Evolutionary conservation across 2,888 invertebrate genomes (phyloP).

Genomic region (Melangyna quadrimaculata): DNA sequence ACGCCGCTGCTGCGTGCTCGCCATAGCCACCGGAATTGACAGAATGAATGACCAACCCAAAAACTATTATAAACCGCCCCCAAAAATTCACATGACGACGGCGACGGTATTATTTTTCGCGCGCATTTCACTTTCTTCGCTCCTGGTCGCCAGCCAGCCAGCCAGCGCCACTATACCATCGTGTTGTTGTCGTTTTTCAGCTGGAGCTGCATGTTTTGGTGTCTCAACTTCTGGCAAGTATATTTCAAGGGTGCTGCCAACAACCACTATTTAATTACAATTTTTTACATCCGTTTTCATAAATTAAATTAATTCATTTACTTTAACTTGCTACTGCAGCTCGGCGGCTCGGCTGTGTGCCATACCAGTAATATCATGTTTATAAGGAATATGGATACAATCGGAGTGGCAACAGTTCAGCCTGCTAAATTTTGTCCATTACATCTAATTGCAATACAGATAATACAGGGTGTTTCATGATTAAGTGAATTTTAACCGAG

Average conservation of each 20-base stretch:
- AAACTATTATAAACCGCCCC: slow-evolving; percentile 28
- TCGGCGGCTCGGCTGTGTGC: background rate
- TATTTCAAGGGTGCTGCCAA: slow-evolving; percentile 63
- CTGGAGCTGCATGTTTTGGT: background rate
- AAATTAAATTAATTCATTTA: slow-evolving; percentile 60
- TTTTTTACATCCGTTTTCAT: slow-evolving; percentile 39
- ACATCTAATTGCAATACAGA: slow-evolving; percentile 35
- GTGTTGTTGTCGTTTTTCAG: background rate
- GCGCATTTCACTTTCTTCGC: slow-evolving; percentile 54
- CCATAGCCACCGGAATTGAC: slow-evolving; percentile 11
- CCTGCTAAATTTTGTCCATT: slow-evolving; percentile 43
- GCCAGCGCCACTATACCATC: background rate
- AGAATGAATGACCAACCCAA: slow-evolving; percentile 58
- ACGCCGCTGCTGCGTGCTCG: background rate
- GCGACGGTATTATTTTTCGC: slow-evolving; percentile 46
- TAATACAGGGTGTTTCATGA: background rate
- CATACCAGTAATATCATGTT: slow-evolving; percentile 1
- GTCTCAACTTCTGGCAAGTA: slow-evolving; percentile 9
- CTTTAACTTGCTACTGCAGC: slow-evolving; percentile 15
- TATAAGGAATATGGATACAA: background rate
- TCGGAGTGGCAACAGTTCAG: slow-evolving; percentile 17
- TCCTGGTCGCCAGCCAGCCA: background rate
- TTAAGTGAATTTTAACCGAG: background rate
- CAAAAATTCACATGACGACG: slow-evolving; percentile 21
- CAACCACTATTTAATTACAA: slow-evolving; percentile 39